Base-by-base conservation (phyloP, 1,140 invertebrate genomes). In the Pseudoatta argentina region DNA sequence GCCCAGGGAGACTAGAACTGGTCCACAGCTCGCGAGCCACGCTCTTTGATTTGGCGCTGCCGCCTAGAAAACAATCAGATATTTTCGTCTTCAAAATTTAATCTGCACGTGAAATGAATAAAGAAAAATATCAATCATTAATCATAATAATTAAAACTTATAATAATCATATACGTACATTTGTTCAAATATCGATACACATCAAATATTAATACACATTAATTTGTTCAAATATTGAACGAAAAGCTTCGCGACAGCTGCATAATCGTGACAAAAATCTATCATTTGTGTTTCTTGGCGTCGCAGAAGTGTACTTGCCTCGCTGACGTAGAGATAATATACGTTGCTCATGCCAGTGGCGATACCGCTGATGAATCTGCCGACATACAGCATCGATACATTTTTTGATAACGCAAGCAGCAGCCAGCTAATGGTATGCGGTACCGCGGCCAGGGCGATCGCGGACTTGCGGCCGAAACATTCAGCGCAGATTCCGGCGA, bases 381-480 rank as follows among this genome's bases (percentile, higher is more conserved):
- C 97, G 5, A 96, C 93, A 90, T 97, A 97, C 2, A 98, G 92
- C 87, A 96, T 95, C 0, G 95, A 91, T 77, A 97, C 96, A 79
- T 96, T 95, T 39, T 95, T 94, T 3, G 96, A 95, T 91, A 97
- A 95, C 10, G 96, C 96, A 86, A 98, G 97, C 57, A 97, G 94
- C 0, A 97, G 91, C 97, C 97, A 98, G 12, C 98, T 98, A 7
- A 96, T 89, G 1, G 97, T 92, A 89, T 97, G 98, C 0, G 98
- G 97, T 44, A 98, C 87, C 7, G 97, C 96, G 3, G 97, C 97
- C 16, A 97, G 93, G 89, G 97, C 96, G 39, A 98, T 96, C 0
- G 97, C 96, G 4, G 96, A 94, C 92, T 96, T 97, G 57, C 98
- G 94, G 1, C 98, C 98, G 63, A 97, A 95, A 18, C 95, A 96